Conservation (phyloP, 2,888 invertebrate species). For the Allygus modestus region DNA sequence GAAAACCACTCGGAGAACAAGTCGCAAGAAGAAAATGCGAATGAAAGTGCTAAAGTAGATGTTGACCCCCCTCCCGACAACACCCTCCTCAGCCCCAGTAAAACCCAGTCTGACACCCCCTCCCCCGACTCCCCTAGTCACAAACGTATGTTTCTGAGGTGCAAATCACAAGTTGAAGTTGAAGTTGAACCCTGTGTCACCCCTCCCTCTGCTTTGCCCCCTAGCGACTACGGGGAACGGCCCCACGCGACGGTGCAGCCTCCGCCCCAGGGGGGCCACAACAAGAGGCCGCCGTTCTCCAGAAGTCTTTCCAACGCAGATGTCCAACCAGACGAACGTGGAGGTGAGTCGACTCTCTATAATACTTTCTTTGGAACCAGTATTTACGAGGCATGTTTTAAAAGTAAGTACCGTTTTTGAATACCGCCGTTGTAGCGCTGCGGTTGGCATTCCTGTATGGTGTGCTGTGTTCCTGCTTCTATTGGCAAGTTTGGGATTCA, state of each 20-base stretch:
- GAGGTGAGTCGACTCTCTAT: conserved; percentile 78
- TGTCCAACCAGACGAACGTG: conserved; percentile 90
- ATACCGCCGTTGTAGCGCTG: no score
- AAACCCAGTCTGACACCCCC: conserved; percentile 21
- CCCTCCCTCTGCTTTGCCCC: conserved; percentile 61
- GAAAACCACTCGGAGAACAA: background rate
- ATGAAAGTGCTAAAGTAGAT: conserved; percentile 42
- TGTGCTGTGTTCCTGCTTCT: no score
- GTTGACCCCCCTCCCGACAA: conserved; percentile 48
- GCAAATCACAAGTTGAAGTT: conserved; percentile 55
- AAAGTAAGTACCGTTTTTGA: no score
- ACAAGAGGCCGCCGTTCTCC: conserved; percentile 78
- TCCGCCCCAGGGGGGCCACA: conserved; percentile 58
- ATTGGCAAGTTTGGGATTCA: no score
- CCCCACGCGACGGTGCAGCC: conserved; percentile 44
- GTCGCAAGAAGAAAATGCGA: background rate
- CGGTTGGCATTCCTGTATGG: no score
- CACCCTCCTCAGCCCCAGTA: conserved; percentile 22
- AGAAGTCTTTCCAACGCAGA: conserved; percentile 90
- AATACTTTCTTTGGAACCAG: background rate
- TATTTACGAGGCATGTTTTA: no score
- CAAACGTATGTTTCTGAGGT: conserved; percentile 52
- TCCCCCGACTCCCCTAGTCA: conserved; percentile 50
- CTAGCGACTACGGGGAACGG: conserved; percentile 69
- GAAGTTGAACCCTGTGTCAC: conserved; percentile 55